These are phyloP conservation scores for Mactromeris polynyma DNA, from an alignment of 2,888 invertebrate species.

Conservation along the genomic window DNA sequence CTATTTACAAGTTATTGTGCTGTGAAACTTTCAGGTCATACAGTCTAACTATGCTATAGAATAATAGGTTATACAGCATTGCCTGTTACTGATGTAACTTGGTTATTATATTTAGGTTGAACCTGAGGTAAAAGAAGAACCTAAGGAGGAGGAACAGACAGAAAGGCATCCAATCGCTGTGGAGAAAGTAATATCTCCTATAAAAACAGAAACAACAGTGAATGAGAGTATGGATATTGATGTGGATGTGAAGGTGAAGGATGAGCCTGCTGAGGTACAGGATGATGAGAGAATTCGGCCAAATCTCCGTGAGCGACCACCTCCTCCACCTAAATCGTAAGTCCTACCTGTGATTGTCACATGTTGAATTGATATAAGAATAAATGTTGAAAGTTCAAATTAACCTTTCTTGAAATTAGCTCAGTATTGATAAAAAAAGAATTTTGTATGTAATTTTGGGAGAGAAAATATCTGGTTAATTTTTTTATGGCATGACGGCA, in stretches of 20 bases:
- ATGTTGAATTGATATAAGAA: too few species aligned
- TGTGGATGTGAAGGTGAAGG: constrained; percentile 31
- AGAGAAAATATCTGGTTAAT: too few species aligned
- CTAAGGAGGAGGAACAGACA: constrained; percentile 12
- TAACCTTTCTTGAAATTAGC: too few species aligned
- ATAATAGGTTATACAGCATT: not conserved
- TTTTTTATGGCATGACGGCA: too few species aligned
- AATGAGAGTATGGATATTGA: constrained; percentile 27
- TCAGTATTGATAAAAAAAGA: too few species aligned
- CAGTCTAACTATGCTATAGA: not conserved
- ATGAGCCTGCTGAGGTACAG: constrained; percentile 33
- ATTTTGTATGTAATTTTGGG: too few species aligned
- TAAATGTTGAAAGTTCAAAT: too few species aligned
- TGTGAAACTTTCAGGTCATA: not conserved
- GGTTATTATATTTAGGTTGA: not conserved
- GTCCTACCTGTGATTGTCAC: constrained; percentile 7
- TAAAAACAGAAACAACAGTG: not conserved
- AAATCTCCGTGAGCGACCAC: constrained; percentile 56
- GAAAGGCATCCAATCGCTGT: not conserved
- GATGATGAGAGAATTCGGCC: constrained; percentile 40
- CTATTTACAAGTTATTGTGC: too few species aligned
- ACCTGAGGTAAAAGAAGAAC: constrained; percentile 47
- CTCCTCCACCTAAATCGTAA: constrained; percentile 61
- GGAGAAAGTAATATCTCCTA: constrained; percentile 11
- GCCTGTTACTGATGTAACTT: not conserved